A percentile compares a stretch with the other conserved stretches of the same genome.
Evolutionary conservation across 2,888 invertebrate genomes (phyloP).

Genomic region (Hedychridium roseum): DNA sequence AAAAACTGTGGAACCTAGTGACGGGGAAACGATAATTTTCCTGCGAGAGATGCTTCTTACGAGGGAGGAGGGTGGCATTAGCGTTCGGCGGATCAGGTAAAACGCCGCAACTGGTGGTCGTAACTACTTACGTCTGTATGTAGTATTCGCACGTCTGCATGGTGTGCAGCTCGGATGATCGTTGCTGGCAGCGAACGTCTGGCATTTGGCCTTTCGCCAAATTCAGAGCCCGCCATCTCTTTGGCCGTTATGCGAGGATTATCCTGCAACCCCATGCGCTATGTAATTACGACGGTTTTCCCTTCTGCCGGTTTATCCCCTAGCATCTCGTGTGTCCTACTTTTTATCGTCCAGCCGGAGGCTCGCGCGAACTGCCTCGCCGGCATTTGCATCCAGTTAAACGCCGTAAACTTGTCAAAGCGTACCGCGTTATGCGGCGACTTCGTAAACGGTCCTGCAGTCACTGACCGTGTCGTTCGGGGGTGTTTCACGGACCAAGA

Average conservation of each 20-base stretch:
- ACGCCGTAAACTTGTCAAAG: conserved; percentile 48
- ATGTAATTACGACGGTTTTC: conserved; percentile 39
- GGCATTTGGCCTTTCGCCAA: conserved; percentile 48
- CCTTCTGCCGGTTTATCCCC: conserved; percentile 30
- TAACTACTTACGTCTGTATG: conserved; percentile 29
- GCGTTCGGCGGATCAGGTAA: not conserved
- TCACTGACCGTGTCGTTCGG: too few species aligned
- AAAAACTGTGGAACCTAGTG: too few species aligned
- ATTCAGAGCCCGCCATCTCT: conserved; percentile 21
- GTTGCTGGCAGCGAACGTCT: conserved; percentile 25
- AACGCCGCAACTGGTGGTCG: conserved; percentile 37
- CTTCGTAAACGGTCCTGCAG: conserved; percentile 15
- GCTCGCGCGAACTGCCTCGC: conserved; percentile 25
- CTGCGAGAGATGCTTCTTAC: not conserved
- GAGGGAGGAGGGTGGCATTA: not conserved
- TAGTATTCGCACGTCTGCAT: conserved; percentile 21
- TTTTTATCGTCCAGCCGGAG: conserved; percentile 28
- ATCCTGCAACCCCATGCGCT: conserved; percentile 32
- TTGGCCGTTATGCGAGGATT: conserved; percentile 46
- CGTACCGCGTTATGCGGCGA: conserved; percentile 25
- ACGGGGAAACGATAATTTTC: too few species aligned
- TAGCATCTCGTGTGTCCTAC: conserved; percentile 35
- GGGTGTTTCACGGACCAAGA: too few species aligned
- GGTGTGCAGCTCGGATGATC: conserved; percentile 13
- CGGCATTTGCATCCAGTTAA: conserved; percentile 43